A percentile compares a stretch with the other conserved stretches of the same genome.
These are phyloP conservation scores for Epirrhoe tristata DNA, from an alignment of 2,888 invertebrate genomes.

Conservation along the genomic window DNA sequence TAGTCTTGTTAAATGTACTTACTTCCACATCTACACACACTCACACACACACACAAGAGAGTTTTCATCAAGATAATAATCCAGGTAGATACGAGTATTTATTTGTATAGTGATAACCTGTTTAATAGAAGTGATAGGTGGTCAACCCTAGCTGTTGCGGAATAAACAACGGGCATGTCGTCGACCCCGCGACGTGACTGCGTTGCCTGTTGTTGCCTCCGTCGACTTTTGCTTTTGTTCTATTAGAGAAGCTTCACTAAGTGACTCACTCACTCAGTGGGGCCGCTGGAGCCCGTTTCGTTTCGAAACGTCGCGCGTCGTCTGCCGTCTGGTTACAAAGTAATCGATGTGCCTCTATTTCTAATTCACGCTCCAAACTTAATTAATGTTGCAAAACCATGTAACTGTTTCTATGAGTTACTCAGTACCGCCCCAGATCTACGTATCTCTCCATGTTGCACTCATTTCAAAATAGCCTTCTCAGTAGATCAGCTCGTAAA, in stretches of 20 bases:
- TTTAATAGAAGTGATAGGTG: constrained; percentile 1
- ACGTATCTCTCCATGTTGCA: background rate
- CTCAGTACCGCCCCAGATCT: background rate
- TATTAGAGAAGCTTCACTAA: constrained; percentile 32
- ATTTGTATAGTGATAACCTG: background rate
- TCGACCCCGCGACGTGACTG: constrained; percentile 46
- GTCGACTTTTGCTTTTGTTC: constrained; percentile 50
- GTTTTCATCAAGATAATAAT: no score
- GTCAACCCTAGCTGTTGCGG: constrained; percentile 20
- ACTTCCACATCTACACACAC: no score
- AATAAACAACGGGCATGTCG: constrained; percentile 31
- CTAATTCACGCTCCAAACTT: constrained; percentile 6
- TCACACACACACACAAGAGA: no score
- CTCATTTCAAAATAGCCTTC: constrained; percentile 4
- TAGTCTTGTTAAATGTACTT: no score
- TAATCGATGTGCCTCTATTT: constrained; percentile 4
- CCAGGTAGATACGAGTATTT: no score
- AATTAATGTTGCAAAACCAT: constrained; percentile 5
- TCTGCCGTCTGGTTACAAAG: constrained; percentile 18
- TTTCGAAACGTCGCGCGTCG: constrained; percentile 27
- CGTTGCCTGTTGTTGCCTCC: constrained; percentile 44
- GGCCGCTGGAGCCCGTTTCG: constrained; percentile 24
- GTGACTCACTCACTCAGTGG: constrained; percentile 21
- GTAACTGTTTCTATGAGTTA: constrained; percentile 11
- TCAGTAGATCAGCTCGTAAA: constrained; percentile 16